Base-by-base conservation (phyloP, 2,113 vertebrate species). In the Pterocles gutturalis region DNA sequence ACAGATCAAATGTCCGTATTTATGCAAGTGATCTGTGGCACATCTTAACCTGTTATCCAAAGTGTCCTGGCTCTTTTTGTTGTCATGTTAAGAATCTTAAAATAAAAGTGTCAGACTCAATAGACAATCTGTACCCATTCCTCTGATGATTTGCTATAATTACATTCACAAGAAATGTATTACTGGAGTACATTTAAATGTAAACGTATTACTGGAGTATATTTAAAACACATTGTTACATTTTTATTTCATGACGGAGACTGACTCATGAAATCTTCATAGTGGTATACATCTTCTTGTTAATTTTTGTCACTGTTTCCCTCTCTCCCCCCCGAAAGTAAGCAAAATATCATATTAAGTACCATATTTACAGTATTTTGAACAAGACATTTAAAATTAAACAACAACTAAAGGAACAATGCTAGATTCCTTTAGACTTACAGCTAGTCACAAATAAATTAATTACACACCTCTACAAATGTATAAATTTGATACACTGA, bases 301-400 rank as follows among this genome's bases (percentile, higher is more conserved):
- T 55, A 38, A 13, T 60, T 66, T 58, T 26, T 76, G 5, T 38
- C 55, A 7, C 2, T 70, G 4, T 49, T 87, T 57, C 49, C 18
- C 2, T 3, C 2, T 24, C 13, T 4, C 7, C 17, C 1, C 7
- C 10, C 8, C 1, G 0, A 89, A 64, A 81, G 5, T n/a, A 73
- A 48, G 17, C 5, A 73, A 84, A 65, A 58, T 46, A 62, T 46
- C 14, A 31, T 53, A 46, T 53, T 55, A 75, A 45, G 17, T 51
- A 45, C 2, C 1, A 1, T 28, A 55, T 33, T 51, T 62, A 62
- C 13, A 64, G 13, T 25, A 3, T 53, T 84, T 82, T 58, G 24
- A 87, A 43, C 4, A 45, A 84, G 48, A 0, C 2, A 34, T 49
- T 66, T 25, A 58, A 79, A 77, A 65, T 11, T 13, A 51, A 78